These are phyloP conservation scores for Micronycteris hirsuta DNA, from an alignment of 2,113 vertebrate species.

Conservation along the genomic window DNA sequence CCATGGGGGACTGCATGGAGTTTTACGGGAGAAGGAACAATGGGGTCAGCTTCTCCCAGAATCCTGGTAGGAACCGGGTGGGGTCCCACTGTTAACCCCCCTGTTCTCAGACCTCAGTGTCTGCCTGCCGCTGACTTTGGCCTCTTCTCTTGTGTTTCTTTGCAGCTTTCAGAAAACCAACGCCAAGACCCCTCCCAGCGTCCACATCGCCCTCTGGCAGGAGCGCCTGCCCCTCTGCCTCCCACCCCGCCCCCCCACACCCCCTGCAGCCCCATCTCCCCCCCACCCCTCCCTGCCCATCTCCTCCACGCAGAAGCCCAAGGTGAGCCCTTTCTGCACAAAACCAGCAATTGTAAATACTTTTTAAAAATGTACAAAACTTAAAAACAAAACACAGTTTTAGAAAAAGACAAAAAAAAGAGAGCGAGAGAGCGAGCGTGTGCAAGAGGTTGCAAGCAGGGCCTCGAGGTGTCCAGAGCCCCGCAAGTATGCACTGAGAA, in stretches of 20 bases:
- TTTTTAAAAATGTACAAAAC: constrained; percentile 82
- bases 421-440: constrained; percentile 64
- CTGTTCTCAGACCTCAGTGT: neutral
- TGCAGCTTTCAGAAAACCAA: constrained; percentile 74
- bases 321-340: constrained; percentile 83
- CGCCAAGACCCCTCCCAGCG: constrained; percentile 71
- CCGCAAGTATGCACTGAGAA: constrained; percentile 85
- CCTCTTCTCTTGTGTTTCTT: constrained; percentile 54
- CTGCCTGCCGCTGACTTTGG: neutral
- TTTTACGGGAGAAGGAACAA: neutral
- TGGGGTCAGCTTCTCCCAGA: neutral
- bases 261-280: constrained; percentile 44
- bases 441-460: constrained; percentile 75
- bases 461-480: constrained; percentile 70
- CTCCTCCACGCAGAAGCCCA: constrained; percentile 81
- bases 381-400: constrained; percentile 75
- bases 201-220: constrained; percentile 69
- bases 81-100: neutral
- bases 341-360: constrained; percentile 98
- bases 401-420: constrained; percentile 75
- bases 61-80: neutral
- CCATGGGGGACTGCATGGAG: neutral
- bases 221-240: constrained; percentile 61
- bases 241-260: constrained; percentile 12
- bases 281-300: constrained; percentile 40